phyloP scores from a whole-genome alignment of 1,140 invertebrate genomes.

The Mercenaria mercenaria region DNA sequence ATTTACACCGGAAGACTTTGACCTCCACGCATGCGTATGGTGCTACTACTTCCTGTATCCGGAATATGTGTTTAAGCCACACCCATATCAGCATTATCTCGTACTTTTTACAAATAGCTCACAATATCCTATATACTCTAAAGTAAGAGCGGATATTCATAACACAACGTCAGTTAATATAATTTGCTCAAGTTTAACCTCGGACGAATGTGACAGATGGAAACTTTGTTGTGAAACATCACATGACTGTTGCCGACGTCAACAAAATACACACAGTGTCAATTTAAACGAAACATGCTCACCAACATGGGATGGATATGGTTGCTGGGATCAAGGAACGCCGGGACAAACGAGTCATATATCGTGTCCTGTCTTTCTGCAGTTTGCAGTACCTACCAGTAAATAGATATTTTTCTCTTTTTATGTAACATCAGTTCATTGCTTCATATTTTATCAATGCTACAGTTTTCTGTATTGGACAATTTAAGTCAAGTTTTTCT shows the following conservation, averaged over 20 bases:
- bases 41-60: slow-evolving; percentile 80
- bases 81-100: slow-evolving; percentile 46
- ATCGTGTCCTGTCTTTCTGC: slow-evolving; percentile 90
- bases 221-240: slow-evolving; percentile 71
- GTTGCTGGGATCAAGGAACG: slow-evolving; percentile 93
- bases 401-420: too few species aligned
- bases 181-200: slow-evolving; percentile 70
- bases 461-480: too few species aligned
- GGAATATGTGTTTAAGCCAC: slow-evolving; percentile 19
- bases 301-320: slow-evolving; percentile 93
- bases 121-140: not conserved
- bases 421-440: too few species aligned
- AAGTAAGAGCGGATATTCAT: slow-evolving; percentile 67
- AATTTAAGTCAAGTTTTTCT: too few species aligned
- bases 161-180: slow-evolving; percentile 68
- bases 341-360: slow-evolving; percentile 90
- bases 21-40: slow-evolving; percentile 80
- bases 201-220: slow-evolving; percentile 73
- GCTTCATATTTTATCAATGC: too few species aligned
- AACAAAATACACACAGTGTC: slow-evolving; percentile 75
- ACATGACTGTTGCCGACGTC: slow-evolving; percentile 68
- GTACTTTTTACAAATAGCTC: slow-evolving; percentile 56
- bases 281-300: slow-evolving; percentile 87
- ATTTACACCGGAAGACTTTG: slow-evolving; percentile 88
- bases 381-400: slow-evolving; percentile 73